Evolutionary conservation across 2,888 invertebrate genomes (phyloP), one percentile per base, ranked within the genome.

Genomic region (Melinaea marsaeus): DNA sequence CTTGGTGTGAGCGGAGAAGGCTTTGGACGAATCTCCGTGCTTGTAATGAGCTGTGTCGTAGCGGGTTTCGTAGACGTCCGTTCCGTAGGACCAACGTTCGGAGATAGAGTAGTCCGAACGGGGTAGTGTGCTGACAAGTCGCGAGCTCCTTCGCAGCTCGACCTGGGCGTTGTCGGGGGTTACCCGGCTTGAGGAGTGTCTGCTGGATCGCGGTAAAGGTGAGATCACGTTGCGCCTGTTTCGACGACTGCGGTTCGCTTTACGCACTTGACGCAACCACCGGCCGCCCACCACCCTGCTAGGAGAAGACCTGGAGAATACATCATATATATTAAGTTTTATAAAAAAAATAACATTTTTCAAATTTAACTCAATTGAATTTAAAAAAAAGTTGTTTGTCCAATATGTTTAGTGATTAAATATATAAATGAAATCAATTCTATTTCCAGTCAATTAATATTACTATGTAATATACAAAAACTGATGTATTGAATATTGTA

Each of bases 251-350:
- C 84, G 85, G 79, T 85, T 87, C 67, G 84, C 79, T 80, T 84
- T 85, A 89, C 84, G 86, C 79, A 82, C 86, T 78, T 85, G 83
- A 80, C 90, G 90, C 83, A 90, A 86, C 85, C 86, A 88, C 87
- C 90, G 89, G 85, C 88, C 90, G 90, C 90, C 90, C 86, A 90
- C 89, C 89, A 90, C 91, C 90, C 90, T 90, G 90, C 91, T 88
- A 84, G 90, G 89, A 91, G 89, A 90, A 89, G 88, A 90, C 88
- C 91, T 91, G 85, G 68, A 76, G 68, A 74, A 72, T 60, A 42
- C 2, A 42, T 42, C 3, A 42, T 42, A 42, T 42, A 9, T 42
- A 11, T 42, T 42, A 42, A 42, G 7, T 37, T 37, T 6, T 7
- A 37, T 37, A 37, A 37, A 42, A 42, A 42, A 22, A 22, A 22